Evolutionary conservation across 2,113 vertebrate species (phyloP).

Genomic region (Coptodon rendalli): DNA sequence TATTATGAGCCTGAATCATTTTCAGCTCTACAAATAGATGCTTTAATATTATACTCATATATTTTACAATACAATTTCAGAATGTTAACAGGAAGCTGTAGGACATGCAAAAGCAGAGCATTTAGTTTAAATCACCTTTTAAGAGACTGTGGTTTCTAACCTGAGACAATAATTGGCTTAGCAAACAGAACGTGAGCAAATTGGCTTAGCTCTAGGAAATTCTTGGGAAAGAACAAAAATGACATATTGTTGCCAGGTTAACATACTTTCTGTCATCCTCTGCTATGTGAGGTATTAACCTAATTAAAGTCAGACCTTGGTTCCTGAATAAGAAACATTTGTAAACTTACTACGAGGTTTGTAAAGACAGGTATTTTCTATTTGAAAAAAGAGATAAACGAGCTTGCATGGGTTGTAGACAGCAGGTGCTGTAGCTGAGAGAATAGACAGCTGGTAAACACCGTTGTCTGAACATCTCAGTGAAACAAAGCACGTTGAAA

Average conservation of each 20-base stretch:
- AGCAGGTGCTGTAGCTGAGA: background rate
- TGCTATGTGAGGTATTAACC: background rate
- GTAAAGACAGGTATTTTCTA: background rate
- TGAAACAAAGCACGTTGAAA: background rate
- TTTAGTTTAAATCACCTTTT: background rate
- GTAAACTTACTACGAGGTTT: background rate
- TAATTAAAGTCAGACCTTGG: background rate
- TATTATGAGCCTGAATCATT: background rate
- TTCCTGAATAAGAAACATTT: background rate
- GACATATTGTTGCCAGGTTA: background rate
- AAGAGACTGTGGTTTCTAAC: background rate
- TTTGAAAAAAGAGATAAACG: background rate
- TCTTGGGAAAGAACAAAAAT: background rate
- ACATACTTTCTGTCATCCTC: background rate
- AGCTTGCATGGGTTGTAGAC: background rate
- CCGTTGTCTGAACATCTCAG: background rate
- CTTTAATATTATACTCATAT: background rate
- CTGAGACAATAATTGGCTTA: background rate
- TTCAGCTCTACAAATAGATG: background rate
- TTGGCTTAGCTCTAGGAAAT: background rate
- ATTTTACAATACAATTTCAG: background rate
- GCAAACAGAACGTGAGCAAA: background rate
- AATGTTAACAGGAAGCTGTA: background rate
- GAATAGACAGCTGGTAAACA: background rate
- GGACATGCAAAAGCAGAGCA: background rate